Conservation (phyloP, 2,797 vertebrate genomes). For the Pseudochromis fuscus region DNA sequence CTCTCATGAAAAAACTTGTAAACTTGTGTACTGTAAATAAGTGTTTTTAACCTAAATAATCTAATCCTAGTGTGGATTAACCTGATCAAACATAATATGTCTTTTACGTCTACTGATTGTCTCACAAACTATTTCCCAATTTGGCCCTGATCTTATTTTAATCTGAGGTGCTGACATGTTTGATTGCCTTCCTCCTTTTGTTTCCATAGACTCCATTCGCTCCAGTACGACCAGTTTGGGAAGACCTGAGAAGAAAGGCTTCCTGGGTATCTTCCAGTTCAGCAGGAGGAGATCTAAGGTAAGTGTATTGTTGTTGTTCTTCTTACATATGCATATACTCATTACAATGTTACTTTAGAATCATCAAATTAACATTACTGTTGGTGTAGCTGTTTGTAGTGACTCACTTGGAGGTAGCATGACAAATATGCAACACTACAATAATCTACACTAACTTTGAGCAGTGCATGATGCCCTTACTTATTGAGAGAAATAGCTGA, state of each 20-base stretch:
- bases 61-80: too few species aligned
- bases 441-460: constrained; percentile 37
- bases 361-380: neutral
- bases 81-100: constrained; percentile 4
- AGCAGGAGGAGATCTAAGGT: constrained; percentile 90
- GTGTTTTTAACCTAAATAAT: constrained; percentile 24
- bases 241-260: constrained; percentile 88
- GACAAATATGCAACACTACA: neutral
- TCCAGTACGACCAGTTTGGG: constrained; percentile 83
- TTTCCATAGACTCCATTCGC: constrained; percentile 83
- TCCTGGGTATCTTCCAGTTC: constrained; percentile 91
- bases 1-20: neutral
- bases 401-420: neutral
- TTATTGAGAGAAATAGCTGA: neutral
- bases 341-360: neutral
- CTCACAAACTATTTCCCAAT: neutral
- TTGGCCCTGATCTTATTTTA: neutral
- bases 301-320: constrained; percentile 49
- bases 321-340: neutral
- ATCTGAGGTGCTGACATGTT: neutral
- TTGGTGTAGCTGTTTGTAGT: neutral
- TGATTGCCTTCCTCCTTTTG: constrained; percentile 24
- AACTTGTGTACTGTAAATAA: too few species aligned
- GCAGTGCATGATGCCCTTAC: constrained; percentile 34
- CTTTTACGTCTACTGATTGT: neutral